Conservation (phyloP, 2,113 vertebrate species). For the Hoplias malabaricus region DNA sequence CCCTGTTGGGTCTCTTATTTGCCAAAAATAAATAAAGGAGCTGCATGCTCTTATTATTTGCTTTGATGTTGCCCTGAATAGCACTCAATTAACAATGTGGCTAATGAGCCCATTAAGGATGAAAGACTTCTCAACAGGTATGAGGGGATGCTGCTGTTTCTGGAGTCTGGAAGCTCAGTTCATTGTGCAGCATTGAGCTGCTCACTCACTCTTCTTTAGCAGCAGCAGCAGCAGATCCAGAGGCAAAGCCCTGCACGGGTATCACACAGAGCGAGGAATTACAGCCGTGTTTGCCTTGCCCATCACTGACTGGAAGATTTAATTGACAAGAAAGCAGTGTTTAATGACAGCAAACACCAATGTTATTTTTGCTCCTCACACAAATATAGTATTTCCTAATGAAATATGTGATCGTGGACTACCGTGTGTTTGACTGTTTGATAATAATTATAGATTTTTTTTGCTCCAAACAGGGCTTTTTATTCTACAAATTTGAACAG, state of each 20-base stretch:
- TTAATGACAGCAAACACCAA: constrained; percentile 29
- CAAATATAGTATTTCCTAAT: not conserved
- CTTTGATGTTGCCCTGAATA: constrained; percentile 79
- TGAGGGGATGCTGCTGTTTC: constrained; percentile 71
- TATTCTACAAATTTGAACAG: not conserved
- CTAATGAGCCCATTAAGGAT: constrained; percentile 81
- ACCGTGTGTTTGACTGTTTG: not conserved
- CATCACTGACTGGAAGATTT: constrained; percentile 34
- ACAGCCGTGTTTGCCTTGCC: constrained; percentile 61
- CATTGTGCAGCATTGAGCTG: constrained; percentile 70
- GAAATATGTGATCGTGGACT: not conserved
- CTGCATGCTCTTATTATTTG: constrained; percentile 74
- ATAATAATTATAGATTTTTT: not conserved
- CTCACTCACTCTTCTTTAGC: constrained; percentile 62
- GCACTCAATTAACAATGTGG: constrained; percentile 79
- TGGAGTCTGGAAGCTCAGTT: constrained; percentile 66
- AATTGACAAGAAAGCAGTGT: constrained; percentile 27
- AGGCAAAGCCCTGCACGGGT: constrained; percentile 66
- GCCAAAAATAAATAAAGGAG: constrained; percentile 64
- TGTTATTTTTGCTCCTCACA: not conserved
- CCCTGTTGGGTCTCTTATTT: constrained; percentile 62
- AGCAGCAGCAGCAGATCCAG: constrained; percentile 66
- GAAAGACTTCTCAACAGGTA: constrained; percentile 83
- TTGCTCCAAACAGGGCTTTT: not conserved
- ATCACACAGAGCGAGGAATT: constrained; percentile 64